Evolutionary conservation across 2,797 vertebrate species (phyloP), one percentile per base, ranked within the genome.

Genomic region (Pseudomugil tenellus): DNA sequence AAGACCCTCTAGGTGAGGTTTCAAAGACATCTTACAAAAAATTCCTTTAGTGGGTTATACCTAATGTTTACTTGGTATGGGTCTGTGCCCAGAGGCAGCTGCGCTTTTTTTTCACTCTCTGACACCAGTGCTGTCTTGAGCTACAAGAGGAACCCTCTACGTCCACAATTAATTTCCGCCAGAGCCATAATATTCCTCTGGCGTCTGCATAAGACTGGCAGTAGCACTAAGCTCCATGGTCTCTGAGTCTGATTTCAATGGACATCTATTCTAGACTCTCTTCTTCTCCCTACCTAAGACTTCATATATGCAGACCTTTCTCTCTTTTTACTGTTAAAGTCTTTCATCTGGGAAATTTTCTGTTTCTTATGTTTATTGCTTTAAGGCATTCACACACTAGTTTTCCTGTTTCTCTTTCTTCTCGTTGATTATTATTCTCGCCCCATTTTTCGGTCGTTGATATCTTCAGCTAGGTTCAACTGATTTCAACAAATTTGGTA

Each of bases 91-190:
- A 59, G 90, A 88, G 87, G 86, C 83, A 77, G 81, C 81, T 58
- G 81, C 70, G 70, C 84, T 85, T 86, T 82, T 84, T 86, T 82
- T 84, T 86, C 85, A 81, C 77, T 71, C 73, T 78, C 83, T 84
- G 87, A 90, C 92, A 92, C 87, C 85, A 77, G 80, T 82, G 91
- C 90, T 92, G 91, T 93, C 90, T 89, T 74, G 87, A 66, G 76
- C 80, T 79, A 77, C 86, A 80, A 89, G 89, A 89, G 79, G 79
- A 91, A 88, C 89, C 77, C 87, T 89, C 81, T 87, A 79, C 87
- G 80, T 86, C 92, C 90, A 93, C 92, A 91, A 93, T 92, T 93
- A 80, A 93, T 93, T 93, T 93, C 91, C 89, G 80, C 84, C 87
- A 77, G 79, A 92, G 88, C 78, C 84, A 86, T 84, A 91, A 91